Base-by-base conservation (phyloP, 2,888 invertebrate genomes). In the Phania funesta region DNA sequence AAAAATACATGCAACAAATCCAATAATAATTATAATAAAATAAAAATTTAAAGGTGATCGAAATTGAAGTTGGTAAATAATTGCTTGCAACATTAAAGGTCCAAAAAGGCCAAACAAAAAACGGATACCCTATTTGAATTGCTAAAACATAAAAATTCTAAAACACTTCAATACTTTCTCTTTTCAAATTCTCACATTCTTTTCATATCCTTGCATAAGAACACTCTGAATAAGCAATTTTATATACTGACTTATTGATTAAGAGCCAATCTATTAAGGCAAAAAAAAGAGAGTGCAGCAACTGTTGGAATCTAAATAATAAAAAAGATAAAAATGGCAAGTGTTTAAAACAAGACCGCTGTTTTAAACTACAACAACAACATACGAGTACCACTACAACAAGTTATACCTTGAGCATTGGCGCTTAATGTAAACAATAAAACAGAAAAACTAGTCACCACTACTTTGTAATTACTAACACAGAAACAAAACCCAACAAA, bases 71-170 rank as follows among this genome's bases (percentile, higher is more conserved):
- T 38, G 3, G n/a, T 13, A 38, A 38, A 38, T 1, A 38, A 13
- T 13, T 38, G 11, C n/a, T 65, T 65, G 65, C 71, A 78, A 44
- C 32, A 41, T 58, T 71, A 50, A 35, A 54, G 58, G n/a, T n/a
- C n/a, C n/a, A n/a, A n/a, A n/a, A n/a, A n/a, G n/a, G n/a, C n/a
- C n/a, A n/a, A n/a, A n/a, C n/a, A n/a, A n/a, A n/a, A n/a, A n/a
- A n/a, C n/a, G n/a, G n/a, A n/a, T n/a, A 38, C 11, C 11, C 8
- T 4, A 56, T 68, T 68, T 29, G 26, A 54, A 54, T 54, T 68
- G 54, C 54, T 32, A 68, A 54, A 60, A 24, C 18, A 56, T 20
- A 32, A 35, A 20, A 18, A 35, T 56, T 35, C 4, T 35, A 35
- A 20, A 67, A 13, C 16, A 16, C 32, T 46, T 70, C 11, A 56